Evolutionary conservation across 2,113 vertebrate genomes (phyloP).

Genomic region (Vanacampus margaritifer): DNA sequence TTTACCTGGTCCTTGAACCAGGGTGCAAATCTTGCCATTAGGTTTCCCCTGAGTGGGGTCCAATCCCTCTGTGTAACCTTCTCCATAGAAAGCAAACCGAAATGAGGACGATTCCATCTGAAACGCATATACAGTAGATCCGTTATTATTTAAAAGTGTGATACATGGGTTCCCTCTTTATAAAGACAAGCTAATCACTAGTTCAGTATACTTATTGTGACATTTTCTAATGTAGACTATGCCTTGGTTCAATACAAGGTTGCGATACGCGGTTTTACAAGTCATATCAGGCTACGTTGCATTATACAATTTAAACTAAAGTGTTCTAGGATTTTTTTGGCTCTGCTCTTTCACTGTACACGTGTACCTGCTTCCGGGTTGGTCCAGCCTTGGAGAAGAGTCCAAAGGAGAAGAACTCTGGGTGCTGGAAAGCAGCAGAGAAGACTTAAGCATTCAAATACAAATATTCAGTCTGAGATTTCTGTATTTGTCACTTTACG

Average conservation of each 20-base stretch:
- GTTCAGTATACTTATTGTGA: too few relatives aligned
- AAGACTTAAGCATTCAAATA: slow-evolving; percentile 7
- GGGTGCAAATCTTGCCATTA: slow-evolving; percentile 84
- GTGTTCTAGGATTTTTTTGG: neutral
- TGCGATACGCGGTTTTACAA: neutral
- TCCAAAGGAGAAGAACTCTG: slow-evolving; percentile 90
- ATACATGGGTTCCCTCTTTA: neutral
- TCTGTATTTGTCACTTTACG: slow-evolving; percentile 66
- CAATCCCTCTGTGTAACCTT: slow-evolving; percentile 83
- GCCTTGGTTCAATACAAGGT: too few relatives aligned
- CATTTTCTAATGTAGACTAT: too few relatives aligned
- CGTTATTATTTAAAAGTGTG: neutral
- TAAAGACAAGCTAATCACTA: too few relatives aligned
- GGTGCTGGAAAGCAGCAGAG: slow-evolving; percentile 70
- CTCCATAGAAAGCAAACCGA: slow-evolving; percentile 84
- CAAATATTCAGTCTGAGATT: neutral
- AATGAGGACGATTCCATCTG: slow-evolving; percentile 89
- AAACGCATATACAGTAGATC: slow-evolving; percentile 5
- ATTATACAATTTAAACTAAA: neutral
- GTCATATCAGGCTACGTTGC: neutral
- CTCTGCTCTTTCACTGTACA: neutral
- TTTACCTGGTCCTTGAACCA: slow-evolving; percentile 91
- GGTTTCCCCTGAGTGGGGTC: slow-evolving; percentile 79
- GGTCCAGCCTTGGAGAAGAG: slow-evolving; percentile 85
- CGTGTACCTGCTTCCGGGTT: slow-evolving; percentile 88